Base-by-base conservation (phyloP, 2,888 invertebrate genomes). In the Tribolium freemani region DNA sequence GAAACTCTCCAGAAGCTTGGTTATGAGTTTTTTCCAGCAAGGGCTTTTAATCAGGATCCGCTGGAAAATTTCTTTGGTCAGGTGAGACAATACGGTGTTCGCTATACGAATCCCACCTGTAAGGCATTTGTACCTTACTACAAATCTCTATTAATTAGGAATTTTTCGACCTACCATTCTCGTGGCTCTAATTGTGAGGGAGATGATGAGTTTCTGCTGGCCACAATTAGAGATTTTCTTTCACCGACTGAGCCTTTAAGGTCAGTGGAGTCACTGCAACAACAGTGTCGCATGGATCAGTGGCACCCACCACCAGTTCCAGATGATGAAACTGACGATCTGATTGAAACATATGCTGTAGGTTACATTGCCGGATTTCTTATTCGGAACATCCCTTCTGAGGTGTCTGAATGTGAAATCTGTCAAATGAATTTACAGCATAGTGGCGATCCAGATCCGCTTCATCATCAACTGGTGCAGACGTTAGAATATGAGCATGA, bases 71-170 rank as follows among this genome's bases (percentile, higher is more conserved):
- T 57, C 10, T 57, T 57, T 11, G 8, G 30, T 11, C 30, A 21
- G 8, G 10, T 57, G 5, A 5, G 57, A 1, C 26, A 30, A n/a
- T 57, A 31, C 21, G 57, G 30, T n/a, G 30, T 6, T n/a, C 13
- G 57, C 9, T 30, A 57, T 10, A 57, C 31, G 8, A 57, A 57
- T 26, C 57, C 31, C 5, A 57, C 57, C 5, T 57, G 57, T 11
- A 30, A 21, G 10, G 31, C 10, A 9, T 57, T 57, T 38, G 30
- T 57, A 3, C 31, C 57, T 20, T 57, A 9, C 6, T 57, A 5
- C 10, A 57, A 57, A 30, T 57, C 57, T 8, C 31, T 26, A 11
- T 21, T 57, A 13, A 30, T 57, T 5, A n/a, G 31, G 6, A 57
- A 30, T 26, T 57, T 57, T 21, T 9, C 57, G 5, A n/a, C 38